phyloP scores from a whole-genome alignment of 2,888 invertebrate species.

The Sipha maydis region DNA sequence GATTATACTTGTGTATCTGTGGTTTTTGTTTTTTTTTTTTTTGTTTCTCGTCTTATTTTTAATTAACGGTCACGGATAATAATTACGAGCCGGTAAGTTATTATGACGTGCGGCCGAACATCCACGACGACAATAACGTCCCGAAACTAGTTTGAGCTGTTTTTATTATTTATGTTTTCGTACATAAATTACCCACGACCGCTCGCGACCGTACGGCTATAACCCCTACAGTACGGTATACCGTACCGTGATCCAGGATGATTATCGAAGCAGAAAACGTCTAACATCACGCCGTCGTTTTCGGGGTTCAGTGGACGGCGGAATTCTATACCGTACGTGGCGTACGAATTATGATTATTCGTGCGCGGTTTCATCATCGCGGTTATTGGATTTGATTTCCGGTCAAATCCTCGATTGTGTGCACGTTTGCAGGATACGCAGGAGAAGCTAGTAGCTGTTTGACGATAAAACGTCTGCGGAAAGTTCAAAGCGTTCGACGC shows the following conservation, averaged over 20 bases:
- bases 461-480: too few relatives aligned
- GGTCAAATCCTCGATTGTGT: neutral
- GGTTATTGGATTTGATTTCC: neutral
- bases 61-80: slow-evolving; percentile 34
- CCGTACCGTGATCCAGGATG: too few relatives aligned
- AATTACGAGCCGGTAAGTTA: slow-evolving; percentile 25
- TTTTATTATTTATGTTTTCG: slow-evolving; percentile 29
- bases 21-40: neutral
- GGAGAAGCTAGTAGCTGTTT: neutral
- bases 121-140: slow-evolving; percentile 11
- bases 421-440: neutral
- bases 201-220: neutral
- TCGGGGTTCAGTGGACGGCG: neutral
- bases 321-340: too few relatives aligned
- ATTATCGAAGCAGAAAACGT: neutral
- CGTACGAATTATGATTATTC: neutral
- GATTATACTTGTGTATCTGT: slow-evolving; percentile 4
- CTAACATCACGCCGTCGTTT: neutral
- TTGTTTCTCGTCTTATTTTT: neutral
- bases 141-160: slow-evolving; percentile 29
- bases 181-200: neutral
- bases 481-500: neutral
- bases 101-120: slow-evolving; percentile 30
- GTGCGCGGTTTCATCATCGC: neutral
- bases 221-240: neutral